Evolutionary conservation across 1,140 invertebrate genomes (phyloP), one percentile per base, ranked within the genome.

Genomic region (Brachionus paranguensis): DNA sequence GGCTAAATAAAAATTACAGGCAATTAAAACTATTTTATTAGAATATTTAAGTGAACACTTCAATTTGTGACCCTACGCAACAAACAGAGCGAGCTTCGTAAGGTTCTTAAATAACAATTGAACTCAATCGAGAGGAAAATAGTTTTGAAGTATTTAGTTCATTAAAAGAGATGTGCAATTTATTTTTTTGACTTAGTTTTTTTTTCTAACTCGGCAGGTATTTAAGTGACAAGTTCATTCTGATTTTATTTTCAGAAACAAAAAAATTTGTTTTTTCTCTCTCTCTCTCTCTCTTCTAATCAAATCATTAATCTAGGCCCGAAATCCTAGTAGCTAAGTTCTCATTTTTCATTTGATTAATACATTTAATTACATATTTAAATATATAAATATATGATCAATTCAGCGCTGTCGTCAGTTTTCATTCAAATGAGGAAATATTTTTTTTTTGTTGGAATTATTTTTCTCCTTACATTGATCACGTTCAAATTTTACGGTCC

Each of bases 41-140:
- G 33, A 41, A 43, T 43, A 72, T 72, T 72, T 41, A 41, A 72
- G 68, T 72, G 68, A 72, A 72, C 20, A 24, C 68, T 72, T 72
- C 37, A 20, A 72, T 43, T 72, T 72, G 33, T 72, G 68, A 72
- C 68, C 68, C 68, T 20, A 17, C n/a, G 12, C 33, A 5, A n/a
- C 17, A 72, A 20, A 20, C 43, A 43, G 41, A 17, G 12, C 24
- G 17, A 72, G 12, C 33, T 41, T 72, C n/a, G 17, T 72, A n/a
- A 72, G 43, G 68, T 41, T 72, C 68, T 72, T 72, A 72, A 72
- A 72, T 72, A 72, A 72, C 68, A 72, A 72, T 72, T 72, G 68
- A 72, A 72, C 68, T 72, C 68, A 72, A 72, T 72, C 17, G 65
- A 41, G 68, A 72, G 33, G 33, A 41, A 43, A 43, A 72, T 72